These are phyloP conservation scores for Eubasilissa splendida DNA, from an alignment of 2,888 invertebrate species.

Conservation along the genomic window DNA sequence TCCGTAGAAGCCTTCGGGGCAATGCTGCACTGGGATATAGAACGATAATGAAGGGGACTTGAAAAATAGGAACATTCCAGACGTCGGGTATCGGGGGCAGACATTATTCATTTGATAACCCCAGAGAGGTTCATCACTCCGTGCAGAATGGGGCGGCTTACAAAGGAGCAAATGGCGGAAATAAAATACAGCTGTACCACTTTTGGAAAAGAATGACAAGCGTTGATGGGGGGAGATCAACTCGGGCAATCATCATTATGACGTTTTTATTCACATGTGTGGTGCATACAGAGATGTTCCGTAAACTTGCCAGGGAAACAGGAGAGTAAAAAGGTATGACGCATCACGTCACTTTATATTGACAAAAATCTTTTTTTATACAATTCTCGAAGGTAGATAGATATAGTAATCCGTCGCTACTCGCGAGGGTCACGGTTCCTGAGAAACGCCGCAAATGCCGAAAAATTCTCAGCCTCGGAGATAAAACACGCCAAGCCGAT, in stretches of 20 bases:
- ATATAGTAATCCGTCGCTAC: too few species aligned
- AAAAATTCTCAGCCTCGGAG: too few species aligned
- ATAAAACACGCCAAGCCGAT: too few species aligned
- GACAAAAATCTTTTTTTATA: too few species aligned
- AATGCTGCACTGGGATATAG: conserved; percentile 37
- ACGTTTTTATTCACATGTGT: not conserved
- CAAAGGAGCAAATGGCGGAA: conserved; percentile 27
- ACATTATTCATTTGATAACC: conserved; percentile 50
- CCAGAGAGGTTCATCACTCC: conserved; percentile 35
- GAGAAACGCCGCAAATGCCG: too few species aligned
- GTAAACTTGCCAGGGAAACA: too few species aligned
- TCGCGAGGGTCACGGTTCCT: too few species aligned
- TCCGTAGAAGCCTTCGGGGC: conserved; percentile 20
- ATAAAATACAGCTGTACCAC: conserved; percentile 33
- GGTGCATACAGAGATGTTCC: too few species aligned
- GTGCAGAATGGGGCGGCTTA: conserved; percentile 13
- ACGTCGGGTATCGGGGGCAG: conserved; percentile 36
- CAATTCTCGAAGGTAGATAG: too few species aligned
- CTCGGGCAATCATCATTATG: conserved; percentile 19
- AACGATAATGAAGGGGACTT: conserved; percentile 42
- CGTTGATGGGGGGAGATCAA: conserved; percentile 4
- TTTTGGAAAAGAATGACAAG: conserved; percentile 22
- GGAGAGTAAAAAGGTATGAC: too few species aligned
- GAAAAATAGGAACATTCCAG: conserved; percentile 51
- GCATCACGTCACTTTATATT: too few species aligned